phyloP scores from a whole-genome alignment of 23 tunicate genomes.

The Trididemnum miniatum region DNA sequence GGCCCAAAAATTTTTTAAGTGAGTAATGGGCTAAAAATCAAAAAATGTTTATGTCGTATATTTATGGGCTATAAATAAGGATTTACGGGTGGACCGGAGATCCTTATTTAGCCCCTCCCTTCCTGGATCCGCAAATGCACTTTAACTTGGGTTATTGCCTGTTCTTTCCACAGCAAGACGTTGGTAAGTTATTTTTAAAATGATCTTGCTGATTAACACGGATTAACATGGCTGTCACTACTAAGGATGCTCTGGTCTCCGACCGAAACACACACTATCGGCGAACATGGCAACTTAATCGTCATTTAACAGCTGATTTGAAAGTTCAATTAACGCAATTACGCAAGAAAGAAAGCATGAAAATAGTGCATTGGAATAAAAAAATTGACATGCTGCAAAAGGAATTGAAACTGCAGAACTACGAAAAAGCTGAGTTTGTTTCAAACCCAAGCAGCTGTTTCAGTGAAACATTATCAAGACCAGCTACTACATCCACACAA shows the following conservation, averaged over 20 bases:
- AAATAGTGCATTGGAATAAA: neutral
- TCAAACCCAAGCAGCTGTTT: neutral
- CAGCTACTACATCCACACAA: neutral
- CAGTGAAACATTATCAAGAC: neutral
- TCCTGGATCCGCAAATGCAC: too few relatives aligned
- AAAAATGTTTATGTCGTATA: too few relatives aligned
- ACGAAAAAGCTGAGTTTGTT: neutral
- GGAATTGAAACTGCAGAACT: neutral
- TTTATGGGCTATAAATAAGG: too few relatives aligned
- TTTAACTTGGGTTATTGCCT: too few relatives aligned
- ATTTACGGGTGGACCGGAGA: too few relatives aligned
- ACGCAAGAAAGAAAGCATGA: neutral
- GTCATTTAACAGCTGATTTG: neutral
- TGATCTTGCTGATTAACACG: neutral
- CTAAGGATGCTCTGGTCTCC: neutral
- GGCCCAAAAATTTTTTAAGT: too few relatives aligned
- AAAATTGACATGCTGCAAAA: neutral
- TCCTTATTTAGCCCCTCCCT: too few relatives aligned
- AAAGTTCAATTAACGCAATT: neutral
- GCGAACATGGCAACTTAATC: slow-evolving; percentile 15
- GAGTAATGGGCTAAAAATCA: too few relatives aligned
- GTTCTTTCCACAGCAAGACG: too few relatives aligned
- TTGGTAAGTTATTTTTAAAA: too few relatives aligned
- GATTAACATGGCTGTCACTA: neutral
- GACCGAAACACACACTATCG: neutral